These are phyloP conservation scores for Spodoptera frugiperda DNA, from an alignment of 1,140 invertebrate genomes.

Conservation along the genomic window DNA sequence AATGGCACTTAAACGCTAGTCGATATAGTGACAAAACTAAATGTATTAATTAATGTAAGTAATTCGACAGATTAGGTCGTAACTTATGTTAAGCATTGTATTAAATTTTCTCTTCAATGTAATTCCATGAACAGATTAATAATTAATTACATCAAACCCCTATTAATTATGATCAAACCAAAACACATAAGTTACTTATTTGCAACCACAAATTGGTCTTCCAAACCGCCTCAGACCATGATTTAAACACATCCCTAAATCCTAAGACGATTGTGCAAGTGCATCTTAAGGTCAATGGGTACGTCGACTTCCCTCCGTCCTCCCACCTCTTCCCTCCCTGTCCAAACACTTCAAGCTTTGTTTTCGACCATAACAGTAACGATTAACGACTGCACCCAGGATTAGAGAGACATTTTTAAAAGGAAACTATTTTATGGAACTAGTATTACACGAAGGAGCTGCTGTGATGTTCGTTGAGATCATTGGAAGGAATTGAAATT, in stretches of 20 bases:
- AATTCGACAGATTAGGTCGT: too few relatives aligned
- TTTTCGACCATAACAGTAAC: slow-evolving; percentile 52
- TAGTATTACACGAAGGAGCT: slow-evolving; percentile 13
- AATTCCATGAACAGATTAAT: too few relatives aligned
- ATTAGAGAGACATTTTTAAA: slow-evolving; percentile 41
- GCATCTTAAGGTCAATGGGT: slow-evolving; percentile 58
- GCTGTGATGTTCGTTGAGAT: neutral
- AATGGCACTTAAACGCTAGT: too few relatives aligned
- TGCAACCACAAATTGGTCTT: neutral
- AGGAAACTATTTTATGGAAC: slow-evolving; percentile 21
- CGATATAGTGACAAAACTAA: too few relatives aligned
- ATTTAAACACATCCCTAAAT: slow-evolving; percentile 3
- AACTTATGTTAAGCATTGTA: too few relatives aligned
- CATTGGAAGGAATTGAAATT: too few relatives aligned
- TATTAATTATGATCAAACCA: too few relatives aligned
- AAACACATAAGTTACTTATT: too few relatives aligned
- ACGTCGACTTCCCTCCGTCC: slow-evolving; percentile 48
- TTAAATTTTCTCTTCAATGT: neutral
- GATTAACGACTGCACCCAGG: slow-evolving; percentile 43
- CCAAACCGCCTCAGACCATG: neutral
- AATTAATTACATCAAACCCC: too few relatives aligned
- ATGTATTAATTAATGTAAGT: too few relatives aligned
- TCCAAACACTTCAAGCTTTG: slow-evolving; percentile 33
- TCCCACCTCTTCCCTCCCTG: neutral
- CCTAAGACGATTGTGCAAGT: slow-evolving; percentile 50